Base-by-base conservation (phyloP, 2,888 invertebrate species). In the Tethea ocularis region DNA sequence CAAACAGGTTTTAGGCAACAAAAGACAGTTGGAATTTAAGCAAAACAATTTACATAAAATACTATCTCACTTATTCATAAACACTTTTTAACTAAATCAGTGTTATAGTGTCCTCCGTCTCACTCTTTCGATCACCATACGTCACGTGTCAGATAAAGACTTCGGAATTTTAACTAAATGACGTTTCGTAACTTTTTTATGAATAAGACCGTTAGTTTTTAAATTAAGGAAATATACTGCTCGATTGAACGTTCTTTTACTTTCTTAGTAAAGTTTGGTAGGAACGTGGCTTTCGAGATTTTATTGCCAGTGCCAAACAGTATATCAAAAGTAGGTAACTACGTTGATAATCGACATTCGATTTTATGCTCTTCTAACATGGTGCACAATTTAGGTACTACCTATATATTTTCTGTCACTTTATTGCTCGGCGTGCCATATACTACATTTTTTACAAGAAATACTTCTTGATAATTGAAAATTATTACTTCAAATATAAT, bases 1-100 rank as follows among this genome's bases (percentile, higher is more conserved):
- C 59, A 61, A 11, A 8, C 29, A 2, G 10, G 15, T 2, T 46
- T 46, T 20, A 7, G 5, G 46, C 10, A 20, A 46, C 17, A 17
- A 20, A 33, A 38, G 46, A 7, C 1, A 17, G 10, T 17, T 46
- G 7, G 7, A 17, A 33, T 22, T 20, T 33, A 7, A 8, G 26
- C 29, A 29, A 53, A 29, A 53, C 26, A 29, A 53, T 53, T 53
- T 53, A 17, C 52, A 53, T 53, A 53, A 53, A 53, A 29, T 17
- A 10, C 26, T 53, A 29, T 7, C 8, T 52, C 17, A n/a, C n/a
- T n/a, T n/a, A n/a, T n/a, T n/a, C n/a, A n/a, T n/a, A n/a, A n/a
- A n/a, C n/a, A n/a, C n/a, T n/a, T n/a, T n/a, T n/a, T n/a, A n/a
- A n/a, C n/a, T n/a, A n/a, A n/a, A n/a, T n/a, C n/a, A n/a, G n/a